Percentiles rank a stretch among this genome's conserved stretches.
These are phyloP conservation scores for Capromys pilorides DNA, from an alignment of 2,797 vertebrate genomes.

Conservation along the genomic window DNA sequence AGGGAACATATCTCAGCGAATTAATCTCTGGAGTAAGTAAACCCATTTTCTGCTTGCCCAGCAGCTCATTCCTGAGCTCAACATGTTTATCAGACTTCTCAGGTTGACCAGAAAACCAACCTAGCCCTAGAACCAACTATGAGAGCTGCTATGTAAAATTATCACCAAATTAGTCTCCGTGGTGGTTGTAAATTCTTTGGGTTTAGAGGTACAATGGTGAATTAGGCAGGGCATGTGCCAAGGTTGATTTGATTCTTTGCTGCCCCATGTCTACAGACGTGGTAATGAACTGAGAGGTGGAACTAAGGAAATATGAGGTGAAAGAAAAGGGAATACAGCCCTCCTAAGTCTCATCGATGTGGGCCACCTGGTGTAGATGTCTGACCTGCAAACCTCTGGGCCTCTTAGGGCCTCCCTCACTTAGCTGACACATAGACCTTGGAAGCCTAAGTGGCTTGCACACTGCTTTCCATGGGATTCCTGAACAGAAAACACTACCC, in stretches of 20 bases:
- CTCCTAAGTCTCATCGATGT: rapidly evolving
- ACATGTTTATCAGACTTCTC: conserved; percentile 79
- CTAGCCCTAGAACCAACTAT: background rate
- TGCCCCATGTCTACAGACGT: background rate
- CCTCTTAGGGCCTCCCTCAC: background rate
- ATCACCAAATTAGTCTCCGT: conserved; percentile 72
- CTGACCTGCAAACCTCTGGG: background rate
- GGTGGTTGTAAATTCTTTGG: background rate
- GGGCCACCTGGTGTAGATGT: background rate
- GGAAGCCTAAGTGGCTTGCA: background rate
- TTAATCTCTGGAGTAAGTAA: conserved; percentile 81
- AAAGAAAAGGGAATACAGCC: background rate
- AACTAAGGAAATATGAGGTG: background rate
- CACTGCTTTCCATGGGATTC: background rate
- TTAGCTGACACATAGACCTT: no score
- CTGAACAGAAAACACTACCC: background rate
- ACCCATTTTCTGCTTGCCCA: conserved; percentile 81
- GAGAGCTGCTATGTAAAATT: conserved; percentile 68
- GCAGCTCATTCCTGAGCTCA: conserved; percentile 79
- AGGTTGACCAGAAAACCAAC: background rate
- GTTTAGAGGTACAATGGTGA: background rate
- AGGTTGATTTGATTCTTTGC: background rate
- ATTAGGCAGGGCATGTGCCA: rapidly evolving
- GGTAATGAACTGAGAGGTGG: background rate
- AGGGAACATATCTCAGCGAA: conserved; percentile 81